These are phyloP conservation scores for Actinia equina DNA, from an alignment of 64 coral and sea anemone species.

Conservation along the genomic window DNA sequence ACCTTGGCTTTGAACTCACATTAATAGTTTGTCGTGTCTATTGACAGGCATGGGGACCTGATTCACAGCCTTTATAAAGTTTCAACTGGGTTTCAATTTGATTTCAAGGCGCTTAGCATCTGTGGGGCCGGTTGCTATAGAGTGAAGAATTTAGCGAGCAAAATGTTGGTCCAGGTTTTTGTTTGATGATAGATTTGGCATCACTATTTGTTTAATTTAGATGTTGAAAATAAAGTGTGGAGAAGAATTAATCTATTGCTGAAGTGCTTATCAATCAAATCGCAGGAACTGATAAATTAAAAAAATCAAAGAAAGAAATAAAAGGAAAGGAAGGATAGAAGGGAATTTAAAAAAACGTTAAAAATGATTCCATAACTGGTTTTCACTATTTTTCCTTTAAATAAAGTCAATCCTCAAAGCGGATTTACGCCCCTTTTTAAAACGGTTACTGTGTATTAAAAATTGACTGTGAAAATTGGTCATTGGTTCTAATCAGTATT, in stretches of 20 bases:
- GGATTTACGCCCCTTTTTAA: too few species aligned
- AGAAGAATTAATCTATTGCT: neutral
- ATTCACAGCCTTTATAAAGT: neutral
- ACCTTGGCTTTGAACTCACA: neutral
- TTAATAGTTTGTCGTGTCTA: neutral
- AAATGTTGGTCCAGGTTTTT: neutral
- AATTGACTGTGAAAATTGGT: too few species aligned
- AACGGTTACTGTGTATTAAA: too few species aligned
- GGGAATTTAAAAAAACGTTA: too few species aligned
- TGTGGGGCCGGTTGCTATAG: neutral
- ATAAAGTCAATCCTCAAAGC: too few species aligned
- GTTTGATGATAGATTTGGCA: neutral
- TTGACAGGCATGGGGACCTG: neutral
- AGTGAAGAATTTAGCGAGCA: neutral
- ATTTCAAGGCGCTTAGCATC: neutral
- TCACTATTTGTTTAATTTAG: neutral
- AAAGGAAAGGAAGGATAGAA: too few species aligned
- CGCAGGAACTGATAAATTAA: too few species aligned
- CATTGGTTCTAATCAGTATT: too few species aligned
- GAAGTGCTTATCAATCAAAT: neutral
- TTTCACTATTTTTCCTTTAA: too few species aligned
- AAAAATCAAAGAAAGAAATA: too few species aligned
- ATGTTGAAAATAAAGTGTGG: neutral
- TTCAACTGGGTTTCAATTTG: neutral
- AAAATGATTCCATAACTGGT: too few species aligned